Evolutionary conservation across 2,113 vertebrate species (phyloP), one percentile per base, ranked within the genome.

Genomic region (Oophaga pumilio): DNA sequence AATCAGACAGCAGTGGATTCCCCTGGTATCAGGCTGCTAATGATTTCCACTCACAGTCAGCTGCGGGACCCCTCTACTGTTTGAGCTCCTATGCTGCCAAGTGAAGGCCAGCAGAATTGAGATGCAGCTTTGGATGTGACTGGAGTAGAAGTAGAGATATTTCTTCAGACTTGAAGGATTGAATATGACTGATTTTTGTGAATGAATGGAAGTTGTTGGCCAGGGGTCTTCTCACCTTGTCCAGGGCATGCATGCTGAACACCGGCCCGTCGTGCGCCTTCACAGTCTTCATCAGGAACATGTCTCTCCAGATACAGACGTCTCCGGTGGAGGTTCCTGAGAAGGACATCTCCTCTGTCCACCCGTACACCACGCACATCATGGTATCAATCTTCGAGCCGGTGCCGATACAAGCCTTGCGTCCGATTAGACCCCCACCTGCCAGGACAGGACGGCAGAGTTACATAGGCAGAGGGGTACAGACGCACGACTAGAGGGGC

Each of bases 181-280:
- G 20, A 10, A 62, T 62, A 62, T 6, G 60, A 62, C 22, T 6
- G 60, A 62, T 20, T 22, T 20, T 20, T 4, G 5, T 43, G 33
- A 43, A 3, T 43, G 33, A 6, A 15, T 18, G 57, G 57, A 59
- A 17, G 57, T 59, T 15, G 15, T 59, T 43, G 33, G 33, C 5
- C 3, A 14, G 57, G 17, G 57, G 5, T 59, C 60, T 85, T 92
- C 92, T 94, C 94, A 99, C 98, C 95, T 99, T 99, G 93, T 99
- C 98, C 88, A 99, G 82, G 0, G 97, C 97, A 24, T 99, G 97
- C 97, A 99, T 97, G 90, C 97, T 99, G 94, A 99, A 99, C 89
- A 99, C 97, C 28, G 98, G 98, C 53, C 98, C 98, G 76, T 99
- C 97, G 6, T 99, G 98, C 53, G 98, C 98, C 93, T 99, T 99